phyloP scores from a whole-genome alignment of 2,113 vertebrate genomes.

The Sorex fumeus region DNA sequence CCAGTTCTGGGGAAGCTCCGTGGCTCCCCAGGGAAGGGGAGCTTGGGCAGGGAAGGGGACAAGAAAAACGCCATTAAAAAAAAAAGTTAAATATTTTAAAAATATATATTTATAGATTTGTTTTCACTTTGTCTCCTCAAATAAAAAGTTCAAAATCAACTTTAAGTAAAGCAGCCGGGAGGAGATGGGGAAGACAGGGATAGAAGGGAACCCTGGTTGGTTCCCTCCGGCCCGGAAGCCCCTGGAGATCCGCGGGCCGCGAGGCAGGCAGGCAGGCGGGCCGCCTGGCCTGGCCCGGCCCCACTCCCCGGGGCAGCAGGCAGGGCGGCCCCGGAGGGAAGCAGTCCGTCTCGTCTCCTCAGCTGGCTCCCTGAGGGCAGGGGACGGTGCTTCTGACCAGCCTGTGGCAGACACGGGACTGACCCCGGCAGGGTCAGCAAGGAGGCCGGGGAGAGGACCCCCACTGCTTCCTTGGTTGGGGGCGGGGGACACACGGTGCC shows the following conservation, averaged over 20 bases:
- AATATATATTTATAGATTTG: slow-evolving; percentile 88
- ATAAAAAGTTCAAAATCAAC: slow-evolving; percentile 87
- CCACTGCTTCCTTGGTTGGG: slow-evolving; percentile 51
- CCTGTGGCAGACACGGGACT: slow-evolving; percentile 77
- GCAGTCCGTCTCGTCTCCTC: slow-evolving; percentile 62
- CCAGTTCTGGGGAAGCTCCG: slow-evolving; percentile 80
- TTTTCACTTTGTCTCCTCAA: slow-evolving; percentile 86
- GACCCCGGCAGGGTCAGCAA: slow-evolving; percentile 59
- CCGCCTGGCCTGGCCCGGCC: slow-evolving; percentile 69
- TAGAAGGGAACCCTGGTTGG: slow-evolving; percentile 69
- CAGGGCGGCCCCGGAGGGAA: neutral
- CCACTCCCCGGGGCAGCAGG: slow-evolving; percentile 68
- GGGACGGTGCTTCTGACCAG: slow-evolving; percentile 67
- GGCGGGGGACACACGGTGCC: slow-evolving; percentile 52
- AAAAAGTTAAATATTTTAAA: slow-evolving; percentile 88
- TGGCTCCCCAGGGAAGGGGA: slow-evolving; percentile 80
- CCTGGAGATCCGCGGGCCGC: slow-evolving; percentile 59
- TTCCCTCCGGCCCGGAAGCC: slow-evolving; percentile 78
- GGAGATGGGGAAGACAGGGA: slow-evolving; percentile 65
- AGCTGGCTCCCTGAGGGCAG: slow-evolving; percentile 76
- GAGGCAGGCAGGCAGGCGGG: slow-evolving; percentile 51
- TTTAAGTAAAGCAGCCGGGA: slow-evolving; percentile 85
- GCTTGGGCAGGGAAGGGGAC: slow-evolving; percentile 75
- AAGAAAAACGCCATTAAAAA: slow-evolving; percentile 87
- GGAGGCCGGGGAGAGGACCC: slow-evolving; percentile 69